Evolutionary conservation across 1,140 invertebrate genomes (phyloP), one percentile per base, ranked within the genome.

Genomic region (Drosophila navojoa): DNA sequence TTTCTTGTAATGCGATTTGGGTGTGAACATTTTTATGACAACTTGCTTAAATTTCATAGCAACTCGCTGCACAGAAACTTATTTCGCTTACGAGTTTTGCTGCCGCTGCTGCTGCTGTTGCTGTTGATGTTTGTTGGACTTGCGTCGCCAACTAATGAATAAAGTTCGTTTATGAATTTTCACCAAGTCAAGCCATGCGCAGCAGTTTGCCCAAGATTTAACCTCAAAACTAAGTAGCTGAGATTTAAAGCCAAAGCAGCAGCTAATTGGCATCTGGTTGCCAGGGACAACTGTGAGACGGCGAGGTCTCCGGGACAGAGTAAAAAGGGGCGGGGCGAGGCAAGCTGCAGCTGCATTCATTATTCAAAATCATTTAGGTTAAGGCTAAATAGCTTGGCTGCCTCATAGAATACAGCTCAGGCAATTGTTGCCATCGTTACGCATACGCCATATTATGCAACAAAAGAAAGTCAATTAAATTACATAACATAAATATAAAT

Each of bases 11-110:
- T 75, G 72, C 72, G 68, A 75, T 71, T 75, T 76, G 76, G 80
- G 66, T 75, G 78, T 71, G 76, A 64, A 81, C 84, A 86, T 89
- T 87, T 87, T 87, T 87, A 89, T 87, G 84, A 87, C 84, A 87
- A 89, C 76, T 89, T 87, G 82, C 79, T 87, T 87, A 79, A 87
- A 87, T 89, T 82, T 76, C 79, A 77, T 82, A 89, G 76, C 77
- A 81, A 77, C 70, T 54, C 57, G 60, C 50, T 63, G 72, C 73
- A 50, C 64, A 45, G 71, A 89, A 87, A 87, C 82, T 87, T 87
- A 82, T 86, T 86, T 86, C 71, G 71, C 64, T 64, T 76, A 69
- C 69, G 70, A n/a, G 52, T 79, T 78, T 55, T 73, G 57, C 19
- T 59, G 57, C 29, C 27, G 27, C 4, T 27, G 27, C 19, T 62